Conservation (phyloP, 1,140 invertebrate species). For the Latrodectus geometricus region DNA sequence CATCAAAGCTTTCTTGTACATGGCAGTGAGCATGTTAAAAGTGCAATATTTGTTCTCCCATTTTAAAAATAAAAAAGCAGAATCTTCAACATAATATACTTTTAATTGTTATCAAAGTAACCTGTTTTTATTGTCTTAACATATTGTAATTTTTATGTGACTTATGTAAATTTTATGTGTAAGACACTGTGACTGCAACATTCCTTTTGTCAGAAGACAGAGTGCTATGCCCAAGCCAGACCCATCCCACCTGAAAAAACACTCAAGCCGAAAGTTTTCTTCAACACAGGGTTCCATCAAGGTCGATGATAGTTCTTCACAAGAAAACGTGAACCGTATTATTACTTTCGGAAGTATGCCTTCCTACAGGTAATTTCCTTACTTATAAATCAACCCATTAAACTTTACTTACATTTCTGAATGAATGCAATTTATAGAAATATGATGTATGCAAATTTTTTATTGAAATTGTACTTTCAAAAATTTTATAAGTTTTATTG, state of each 20-base stretch:
- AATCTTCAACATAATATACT: too few species aligned
- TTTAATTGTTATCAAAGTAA: too few species aligned
- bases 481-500: too few species aligned
- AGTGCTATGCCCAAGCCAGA: constrained; percentile 88
- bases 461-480: too few species aligned
- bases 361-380: constrained; percentile 74
- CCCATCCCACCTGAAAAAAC: constrained; percentile 85
- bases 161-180: constrained; percentile 1
- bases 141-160: too few species aligned
- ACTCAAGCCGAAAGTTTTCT: constrained; percentile 71
- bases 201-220: constrained; percentile 77
- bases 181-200: constrained; percentile 29
- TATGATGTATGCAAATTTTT: too few species aligned
- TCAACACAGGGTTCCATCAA: constrained; percentile 55
- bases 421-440: too few species aligned
- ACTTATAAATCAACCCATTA: neutral
- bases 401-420: constrained; percentile 70
- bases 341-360: constrained; percentile 82
- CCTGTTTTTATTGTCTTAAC: too few species aligned
- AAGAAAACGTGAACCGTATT: constrained; percentile 78
- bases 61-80: too few species aligned
- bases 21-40: too few species aligned
- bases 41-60: too few species aligned
- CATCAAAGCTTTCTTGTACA: too few species aligned
- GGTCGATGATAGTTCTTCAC: constrained; percentile 73